phyloP scores from a whole-genome alignment of 2,888 invertebrate genomes.

The Chydorus sphaericus region DNA sequence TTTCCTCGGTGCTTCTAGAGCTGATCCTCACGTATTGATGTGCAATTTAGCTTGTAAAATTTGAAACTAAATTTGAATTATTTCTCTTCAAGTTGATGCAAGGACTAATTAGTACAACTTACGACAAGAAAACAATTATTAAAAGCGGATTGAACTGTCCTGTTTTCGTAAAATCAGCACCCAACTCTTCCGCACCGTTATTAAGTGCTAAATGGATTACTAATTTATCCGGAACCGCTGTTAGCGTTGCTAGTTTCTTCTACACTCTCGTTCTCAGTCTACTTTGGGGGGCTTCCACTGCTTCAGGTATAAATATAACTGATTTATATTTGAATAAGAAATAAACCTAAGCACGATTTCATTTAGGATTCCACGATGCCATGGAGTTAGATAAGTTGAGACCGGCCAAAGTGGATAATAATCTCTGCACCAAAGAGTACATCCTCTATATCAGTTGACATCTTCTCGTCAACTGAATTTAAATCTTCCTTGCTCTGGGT shows the following conservation, averaged over 20 bases:
- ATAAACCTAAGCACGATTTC: too few relatives aligned
- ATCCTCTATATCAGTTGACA: slow-evolving; percentile 2
- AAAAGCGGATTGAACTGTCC: background rate
- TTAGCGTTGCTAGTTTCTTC: background rate
- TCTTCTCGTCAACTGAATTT: background rate
- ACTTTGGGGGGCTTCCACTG: too few relatives aligned
- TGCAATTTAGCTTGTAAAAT: background rate
- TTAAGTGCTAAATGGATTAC: background rate
- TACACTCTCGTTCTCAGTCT: background rate
- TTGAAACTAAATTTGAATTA: background rate
- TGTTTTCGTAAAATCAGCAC: background rate
- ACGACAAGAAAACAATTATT: background rate
- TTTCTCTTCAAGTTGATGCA: slow-evolving; percentile 2
- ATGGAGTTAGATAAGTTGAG: background rate
- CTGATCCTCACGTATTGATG: slow-evolving; percentile 6
- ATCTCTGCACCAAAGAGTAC: slow-evolving; percentile 1
- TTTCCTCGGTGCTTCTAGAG: slow-evolving; percentile 10
- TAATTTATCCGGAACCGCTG: background rate
- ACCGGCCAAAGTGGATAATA: background rate
- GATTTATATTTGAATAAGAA: too few relatives aligned
- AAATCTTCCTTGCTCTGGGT: background rate
- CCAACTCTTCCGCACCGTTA: background rate
- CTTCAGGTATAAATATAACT: too few relatives aligned
- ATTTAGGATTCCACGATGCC: background rate
- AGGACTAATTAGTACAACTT: background rate